A percentile compares a stretch with the other conserved stretches of the same genome.
These are phyloP conservation scores for Mythimna pallens DNA, from an alignment of 2,888 invertebrate genomes.

Conservation along the genomic window DNA sequence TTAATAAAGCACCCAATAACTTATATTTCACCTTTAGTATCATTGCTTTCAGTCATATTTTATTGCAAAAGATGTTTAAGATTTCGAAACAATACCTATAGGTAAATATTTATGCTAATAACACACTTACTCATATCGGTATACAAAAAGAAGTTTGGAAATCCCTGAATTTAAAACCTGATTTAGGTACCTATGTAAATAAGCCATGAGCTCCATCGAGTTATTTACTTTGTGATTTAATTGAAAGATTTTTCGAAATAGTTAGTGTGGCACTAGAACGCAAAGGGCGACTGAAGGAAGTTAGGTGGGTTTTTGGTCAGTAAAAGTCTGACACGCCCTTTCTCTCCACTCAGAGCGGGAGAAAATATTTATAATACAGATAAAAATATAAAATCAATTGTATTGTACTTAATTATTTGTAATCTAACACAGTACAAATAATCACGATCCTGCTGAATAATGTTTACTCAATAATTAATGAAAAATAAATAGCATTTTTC, in stretches of 20 bases:
- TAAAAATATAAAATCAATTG: background rate
- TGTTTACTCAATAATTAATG: constrained; percentile 41
- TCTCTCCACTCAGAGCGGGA: no score
- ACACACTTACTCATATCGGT: constrained; percentile 15
- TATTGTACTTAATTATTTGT: background rate
- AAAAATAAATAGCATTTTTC: constrained; percentile 24
- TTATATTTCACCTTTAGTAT: constrained; percentile 16
- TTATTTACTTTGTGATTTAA: no score
- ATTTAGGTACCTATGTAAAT: background rate
- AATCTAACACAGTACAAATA: constrained; percentile 26
- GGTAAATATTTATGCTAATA: constrained; percentile 19
- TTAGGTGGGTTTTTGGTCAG: no score
- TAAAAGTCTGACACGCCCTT: no score
- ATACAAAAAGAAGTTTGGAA: constrained; percentile 26
- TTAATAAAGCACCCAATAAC: constrained; percentile 3
- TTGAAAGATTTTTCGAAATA: no score
- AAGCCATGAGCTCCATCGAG: background rate
- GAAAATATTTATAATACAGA: background rate
- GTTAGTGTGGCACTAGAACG: no score
- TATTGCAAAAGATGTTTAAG: constrained; percentile 10
- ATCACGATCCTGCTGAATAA: constrained; percentile 23
- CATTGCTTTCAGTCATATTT: background rate
- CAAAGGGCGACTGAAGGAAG: no score
- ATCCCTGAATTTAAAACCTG: constrained; percentile 36
- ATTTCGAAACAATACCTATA: constrained; percentile 15